Conservation (phyloP, 2,113 vertebrate species). For the Sisor rabdophorus region DNA sequence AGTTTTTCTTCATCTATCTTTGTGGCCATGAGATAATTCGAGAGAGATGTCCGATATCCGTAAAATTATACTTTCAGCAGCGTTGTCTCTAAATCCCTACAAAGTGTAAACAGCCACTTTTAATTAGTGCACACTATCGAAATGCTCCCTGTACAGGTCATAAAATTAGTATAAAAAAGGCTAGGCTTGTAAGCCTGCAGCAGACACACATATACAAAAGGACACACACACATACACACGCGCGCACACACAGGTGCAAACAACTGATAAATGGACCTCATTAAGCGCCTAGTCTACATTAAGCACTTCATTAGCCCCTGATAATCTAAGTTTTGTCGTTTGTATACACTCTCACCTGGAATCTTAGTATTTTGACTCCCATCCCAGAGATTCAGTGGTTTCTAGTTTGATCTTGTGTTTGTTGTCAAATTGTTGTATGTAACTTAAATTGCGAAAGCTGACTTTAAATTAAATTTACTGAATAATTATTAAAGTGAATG, state of each 20-base stretch:
- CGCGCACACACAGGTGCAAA: conserved; percentile 26
- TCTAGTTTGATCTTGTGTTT: background rate
- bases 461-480: too few species aligned
- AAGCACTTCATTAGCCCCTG: conserved; percentile 63
- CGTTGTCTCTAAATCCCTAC: background rate
- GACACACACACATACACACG: conserved; percentile 1
- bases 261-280: conserved; percentile 68
- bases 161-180: conserved; percentile 31
- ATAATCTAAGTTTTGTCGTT: background rate
- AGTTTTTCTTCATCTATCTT: background rate
- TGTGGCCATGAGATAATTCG: background rate
- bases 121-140: conserved; percentile 12
- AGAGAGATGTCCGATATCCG: background rate
- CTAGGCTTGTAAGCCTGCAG: conserved; percentile 5
- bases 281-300: conserved; percentile 62
- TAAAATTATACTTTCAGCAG: background rate
- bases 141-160: conserved; percentile 8
- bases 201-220: background rate
- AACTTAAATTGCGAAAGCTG: too few species aligned
- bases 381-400: background rate
- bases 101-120: conserved; percentile 14
- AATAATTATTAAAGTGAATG: too few species aligned
- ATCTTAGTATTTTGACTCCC: background rate
- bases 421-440: too few species aligned
- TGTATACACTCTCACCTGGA: background rate